Evolutionary conservation across 2,113 vertebrate genomes (phyloP).

Genomic region (Gavialis gangeticus): DNA sequence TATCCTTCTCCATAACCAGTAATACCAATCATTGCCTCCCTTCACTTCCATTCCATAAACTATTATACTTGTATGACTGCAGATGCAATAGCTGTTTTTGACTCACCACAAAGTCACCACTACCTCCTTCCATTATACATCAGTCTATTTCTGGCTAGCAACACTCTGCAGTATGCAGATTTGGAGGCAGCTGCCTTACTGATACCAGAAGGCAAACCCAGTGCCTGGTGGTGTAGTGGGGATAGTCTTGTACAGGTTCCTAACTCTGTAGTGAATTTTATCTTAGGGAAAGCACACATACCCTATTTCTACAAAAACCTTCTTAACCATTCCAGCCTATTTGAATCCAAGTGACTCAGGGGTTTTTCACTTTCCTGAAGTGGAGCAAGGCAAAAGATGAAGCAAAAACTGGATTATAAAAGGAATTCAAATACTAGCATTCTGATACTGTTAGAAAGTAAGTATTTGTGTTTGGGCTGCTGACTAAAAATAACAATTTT

Average conservation of each 20-base stretch:
- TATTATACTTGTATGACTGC: neutral
- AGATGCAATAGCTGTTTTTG: neutral
- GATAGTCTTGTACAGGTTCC: neutral
- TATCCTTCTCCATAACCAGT: neutral
- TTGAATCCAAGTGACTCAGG: neutral
- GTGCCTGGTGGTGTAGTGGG: neutral
- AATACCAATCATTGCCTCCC: neutral
- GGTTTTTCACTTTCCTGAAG: neutral
- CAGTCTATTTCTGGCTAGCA: neutral
- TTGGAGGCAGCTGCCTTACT: neutral
- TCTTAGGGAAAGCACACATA: neutral
- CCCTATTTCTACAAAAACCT: slow-evolving; percentile 1
- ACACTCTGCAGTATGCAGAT: neutral
- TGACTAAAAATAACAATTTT: slow-evolving; percentile 48
- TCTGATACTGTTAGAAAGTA: slow-evolving; percentile 24
- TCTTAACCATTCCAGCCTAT: neutral
- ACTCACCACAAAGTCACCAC: neutral
- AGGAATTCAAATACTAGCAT: slow-evolving; percentile 25
- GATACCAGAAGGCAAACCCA: neutral
- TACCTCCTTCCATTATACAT: neutral
- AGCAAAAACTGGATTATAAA: neutral
- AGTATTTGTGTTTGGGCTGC: slow-evolving; percentile 6
- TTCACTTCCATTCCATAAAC: neutral
- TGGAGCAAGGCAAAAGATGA: slow-evolving; percentile 37
- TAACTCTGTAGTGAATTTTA: neutral